A percentile compares a stretch with the other conserved stretches of the same genome.
Evolutionary conservation across 2,113 vertebrate genomes (phyloP).

Genomic region (Myotis yumanensis): DNA sequence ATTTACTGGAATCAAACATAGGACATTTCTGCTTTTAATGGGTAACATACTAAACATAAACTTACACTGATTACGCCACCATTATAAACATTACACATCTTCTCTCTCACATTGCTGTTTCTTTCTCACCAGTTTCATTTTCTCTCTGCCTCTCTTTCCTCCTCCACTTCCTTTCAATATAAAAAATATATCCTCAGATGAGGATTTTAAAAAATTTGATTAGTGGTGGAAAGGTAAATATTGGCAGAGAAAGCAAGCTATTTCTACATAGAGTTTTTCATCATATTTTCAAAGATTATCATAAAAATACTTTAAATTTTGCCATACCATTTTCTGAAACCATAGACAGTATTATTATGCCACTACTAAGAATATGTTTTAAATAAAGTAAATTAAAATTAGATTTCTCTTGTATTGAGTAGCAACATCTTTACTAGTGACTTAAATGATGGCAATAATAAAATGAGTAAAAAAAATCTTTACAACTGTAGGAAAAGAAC

Average conservation of each 20-base stretch:
- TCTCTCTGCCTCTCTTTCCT: neutral
- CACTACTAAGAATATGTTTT: neutral
- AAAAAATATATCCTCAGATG: neutral
- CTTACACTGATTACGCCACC: neutral
- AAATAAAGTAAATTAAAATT: neutral
- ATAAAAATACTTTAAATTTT: neutral
- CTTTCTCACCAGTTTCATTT: too few species aligned
- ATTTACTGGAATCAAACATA: slow-evolving; percentile 3
- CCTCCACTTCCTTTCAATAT: neutral
- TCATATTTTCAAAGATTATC: neutral
- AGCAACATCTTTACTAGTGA: neutral
- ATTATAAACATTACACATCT: neutral
- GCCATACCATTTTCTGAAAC: neutral
- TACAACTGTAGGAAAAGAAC: neutral
- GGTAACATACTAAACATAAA: neutral
- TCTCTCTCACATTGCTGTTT: neutral
- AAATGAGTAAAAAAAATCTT: neutral
- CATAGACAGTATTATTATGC: neutral
- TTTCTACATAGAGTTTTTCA: neutral
- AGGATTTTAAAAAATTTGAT: neutral
- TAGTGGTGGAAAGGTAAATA: neutral
- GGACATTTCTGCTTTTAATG: neutral
- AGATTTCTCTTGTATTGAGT: neutral
- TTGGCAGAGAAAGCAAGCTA: neutral
- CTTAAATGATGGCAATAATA: neutral